phyloP scores from a whole-genome alignment of 1,140 invertebrate species.

The Littorina saxatilis region DNA sequence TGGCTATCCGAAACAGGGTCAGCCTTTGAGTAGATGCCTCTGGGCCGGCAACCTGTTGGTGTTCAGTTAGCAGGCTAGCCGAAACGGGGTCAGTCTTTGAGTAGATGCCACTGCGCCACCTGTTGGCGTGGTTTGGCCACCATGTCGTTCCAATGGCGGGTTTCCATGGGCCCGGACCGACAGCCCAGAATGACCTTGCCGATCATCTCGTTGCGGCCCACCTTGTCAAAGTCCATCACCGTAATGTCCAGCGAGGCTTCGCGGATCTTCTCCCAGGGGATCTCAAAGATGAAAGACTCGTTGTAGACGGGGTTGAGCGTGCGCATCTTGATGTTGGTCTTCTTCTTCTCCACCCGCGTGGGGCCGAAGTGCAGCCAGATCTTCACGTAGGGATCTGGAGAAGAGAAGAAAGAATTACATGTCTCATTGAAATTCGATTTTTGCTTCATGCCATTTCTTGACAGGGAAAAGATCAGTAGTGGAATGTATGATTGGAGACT shows the following conservation, averaged over 20 bases:
- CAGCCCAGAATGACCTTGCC: constrained; percentile 90
- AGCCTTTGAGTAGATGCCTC: no score
- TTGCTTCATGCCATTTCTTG: no score
- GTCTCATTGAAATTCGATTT: no score
- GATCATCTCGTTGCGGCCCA: constrained; percentile 91
- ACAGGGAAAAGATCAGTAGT: no score
- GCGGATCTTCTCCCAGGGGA: constrained; percentile 83
- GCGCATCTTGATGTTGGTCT: constrained; percentile 79
- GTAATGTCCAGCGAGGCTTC: constrained; percentile 90
- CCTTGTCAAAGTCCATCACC: constrained; percentile 94
- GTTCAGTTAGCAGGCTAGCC: no score
- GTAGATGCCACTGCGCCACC: constrained; percentile 90
- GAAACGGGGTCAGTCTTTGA: constrained; percentile 76
- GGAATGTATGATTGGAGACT: no score
- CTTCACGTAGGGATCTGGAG: constrained; percentile 81
- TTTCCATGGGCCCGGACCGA: constrained; percentile 86
- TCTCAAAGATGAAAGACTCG: constrained; percentile 80
- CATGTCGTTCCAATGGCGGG: constrained; percentile 94
- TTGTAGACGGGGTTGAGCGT: constrained; percentile 81
- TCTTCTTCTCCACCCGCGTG: constrained; percentile 79
- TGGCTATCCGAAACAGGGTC: no score
- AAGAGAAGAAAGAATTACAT: constrained; percentile 32
- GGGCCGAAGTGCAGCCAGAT: constrained; percentile 78
- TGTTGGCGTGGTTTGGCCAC: constrained; percentile 89
- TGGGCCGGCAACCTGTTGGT: no score